Conservation (phyloP, 2,888 invertebrate species). For the Polymixis lichenea region DNA sequence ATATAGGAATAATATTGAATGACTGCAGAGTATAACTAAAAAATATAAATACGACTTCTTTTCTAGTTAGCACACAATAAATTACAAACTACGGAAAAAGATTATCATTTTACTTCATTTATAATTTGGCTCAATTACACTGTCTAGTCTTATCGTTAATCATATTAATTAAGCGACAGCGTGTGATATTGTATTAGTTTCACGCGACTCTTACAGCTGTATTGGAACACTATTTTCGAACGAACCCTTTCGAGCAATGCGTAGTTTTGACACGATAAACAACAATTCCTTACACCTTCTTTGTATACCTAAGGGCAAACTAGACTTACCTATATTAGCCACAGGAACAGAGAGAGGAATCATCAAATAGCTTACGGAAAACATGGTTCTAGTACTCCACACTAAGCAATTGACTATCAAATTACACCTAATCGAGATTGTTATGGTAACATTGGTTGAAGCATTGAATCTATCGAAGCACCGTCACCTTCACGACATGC, state of each 20-base stretch:
- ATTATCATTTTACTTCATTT: neutral
- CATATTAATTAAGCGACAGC: constrained; percentile 20
- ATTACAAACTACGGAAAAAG: neutral
- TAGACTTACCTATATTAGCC: too few species aligned
- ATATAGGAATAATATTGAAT: neutral
- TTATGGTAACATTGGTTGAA: constrained; percentile 8
- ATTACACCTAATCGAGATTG: constrained; percentile 3
- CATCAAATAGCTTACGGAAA: neutral
- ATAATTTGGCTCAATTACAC: neutral
- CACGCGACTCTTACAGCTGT: neutral
- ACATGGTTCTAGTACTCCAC: neutral
- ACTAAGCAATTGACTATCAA: neutral
- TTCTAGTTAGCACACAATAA: too few species aligned
- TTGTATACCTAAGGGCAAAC: too few species aligned
- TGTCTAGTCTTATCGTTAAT: neutral
- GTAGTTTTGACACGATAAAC: too few species aligned
- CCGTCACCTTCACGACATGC: constrained; percentile 5
- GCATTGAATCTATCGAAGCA: constrained; percentile 15
- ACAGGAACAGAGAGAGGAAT: too few species aligned
- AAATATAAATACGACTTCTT: neutral
- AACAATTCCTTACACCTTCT: too few species aligned
- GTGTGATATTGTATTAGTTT: constrained; percentile 16
- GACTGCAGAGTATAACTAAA: neutral
- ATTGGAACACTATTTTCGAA: neutral
- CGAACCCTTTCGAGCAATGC: neutral